Evolutionary conservation across 2,888 invertebrate genomes (phyloP).

Genomic region (Andrena bucephala): DNA sequence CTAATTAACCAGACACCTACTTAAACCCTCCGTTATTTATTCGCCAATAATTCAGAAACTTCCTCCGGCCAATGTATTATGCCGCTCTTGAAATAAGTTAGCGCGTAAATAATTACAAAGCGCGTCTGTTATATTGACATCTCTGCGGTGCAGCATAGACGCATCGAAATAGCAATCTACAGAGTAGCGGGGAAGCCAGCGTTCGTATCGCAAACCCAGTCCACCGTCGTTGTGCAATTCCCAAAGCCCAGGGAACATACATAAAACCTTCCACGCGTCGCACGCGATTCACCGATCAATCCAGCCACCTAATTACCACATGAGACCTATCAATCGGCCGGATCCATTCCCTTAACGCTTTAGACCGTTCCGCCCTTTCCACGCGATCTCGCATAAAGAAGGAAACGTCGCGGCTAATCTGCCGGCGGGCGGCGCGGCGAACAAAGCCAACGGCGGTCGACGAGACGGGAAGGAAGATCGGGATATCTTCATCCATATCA

Average conservation of each 20-base stretch:
- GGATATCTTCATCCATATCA: slow-evolving; percentile 84
- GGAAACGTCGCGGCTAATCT: slow-evolving; percentile 63
- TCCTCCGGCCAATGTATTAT: neutral
- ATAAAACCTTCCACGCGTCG: slow-evolving; percentile 1
- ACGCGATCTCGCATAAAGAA: slow-evolving; percentile 55
- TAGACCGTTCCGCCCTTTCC: slow-evolving; percentile 28
- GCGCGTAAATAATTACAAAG: no score
- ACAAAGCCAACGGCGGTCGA: slow-evolving; percentile 40
- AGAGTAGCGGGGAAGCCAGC: no score
- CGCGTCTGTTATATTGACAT: no score
- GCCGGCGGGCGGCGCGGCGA: slow-evolving; percentile 12
- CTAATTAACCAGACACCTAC: no score
- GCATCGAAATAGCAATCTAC: neutral
- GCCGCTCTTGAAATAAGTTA: no score
- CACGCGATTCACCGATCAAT: slow-evolving; percentile 48
- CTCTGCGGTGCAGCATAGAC: neutral
- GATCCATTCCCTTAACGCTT: slow-evolving; percentile 13
- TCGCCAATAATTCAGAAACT: slow-evolving; percentile 4
- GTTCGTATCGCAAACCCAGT: neutral
- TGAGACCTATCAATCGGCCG: slow-evolving; percentile 51
- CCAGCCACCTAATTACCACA: slow-evolving; percentile 57
- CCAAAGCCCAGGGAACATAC: neutral
- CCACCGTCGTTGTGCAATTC: neutral
- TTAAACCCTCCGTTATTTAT: no score
- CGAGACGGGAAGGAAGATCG: slow-evolving; percentile 43